Percentiles rank a stretch among this genome's conserved stretches.
phyloP scores from a whole-genome alignment of 2,113 vertebrate genomes.

The Tauraco erythrolophus region DNA sequence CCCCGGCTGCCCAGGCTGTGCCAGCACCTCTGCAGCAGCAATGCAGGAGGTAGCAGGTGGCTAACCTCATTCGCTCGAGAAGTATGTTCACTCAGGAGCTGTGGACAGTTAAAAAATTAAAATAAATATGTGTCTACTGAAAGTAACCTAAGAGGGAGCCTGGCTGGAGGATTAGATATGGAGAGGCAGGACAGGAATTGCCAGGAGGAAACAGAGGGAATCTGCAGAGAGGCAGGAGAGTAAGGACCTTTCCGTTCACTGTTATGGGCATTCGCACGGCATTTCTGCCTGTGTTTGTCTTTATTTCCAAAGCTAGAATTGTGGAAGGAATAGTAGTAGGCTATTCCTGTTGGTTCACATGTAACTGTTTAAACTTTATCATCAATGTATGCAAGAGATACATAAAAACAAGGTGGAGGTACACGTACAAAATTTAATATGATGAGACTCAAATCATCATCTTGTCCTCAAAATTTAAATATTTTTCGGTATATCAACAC shows the following conservation, averaged over 20 bases:
- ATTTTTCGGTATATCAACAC: background rate
- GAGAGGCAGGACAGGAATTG: background rate
- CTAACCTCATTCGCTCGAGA: background rate
- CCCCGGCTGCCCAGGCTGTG: background rate
- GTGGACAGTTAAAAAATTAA: accelerated
- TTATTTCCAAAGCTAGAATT: background rate
- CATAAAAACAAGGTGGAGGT: background rate
- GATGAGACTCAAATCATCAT: background rate
- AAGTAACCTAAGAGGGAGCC: background rate
- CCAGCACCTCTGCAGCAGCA: background rate
- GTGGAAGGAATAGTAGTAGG: background rate
- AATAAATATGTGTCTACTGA: background rate
- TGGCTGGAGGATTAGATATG: background rate
- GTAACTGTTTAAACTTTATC: background rate
- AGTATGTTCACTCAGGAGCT: background rate
- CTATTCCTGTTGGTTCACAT: background rate
- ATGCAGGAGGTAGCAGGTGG: no score
- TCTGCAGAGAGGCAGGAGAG: background rate
- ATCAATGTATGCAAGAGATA: background rate
- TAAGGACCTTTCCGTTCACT: background rate
- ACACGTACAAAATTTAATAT: background rate
- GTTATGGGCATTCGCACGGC: background rate
- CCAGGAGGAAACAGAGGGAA: background rate
- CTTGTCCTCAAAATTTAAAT: background rate
- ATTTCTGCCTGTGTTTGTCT: background rate